Evolutionary conservation across 2,797 vertebrate genomes (phyloP).

Genomic region (Gymnothorax javanicus): DNA sequence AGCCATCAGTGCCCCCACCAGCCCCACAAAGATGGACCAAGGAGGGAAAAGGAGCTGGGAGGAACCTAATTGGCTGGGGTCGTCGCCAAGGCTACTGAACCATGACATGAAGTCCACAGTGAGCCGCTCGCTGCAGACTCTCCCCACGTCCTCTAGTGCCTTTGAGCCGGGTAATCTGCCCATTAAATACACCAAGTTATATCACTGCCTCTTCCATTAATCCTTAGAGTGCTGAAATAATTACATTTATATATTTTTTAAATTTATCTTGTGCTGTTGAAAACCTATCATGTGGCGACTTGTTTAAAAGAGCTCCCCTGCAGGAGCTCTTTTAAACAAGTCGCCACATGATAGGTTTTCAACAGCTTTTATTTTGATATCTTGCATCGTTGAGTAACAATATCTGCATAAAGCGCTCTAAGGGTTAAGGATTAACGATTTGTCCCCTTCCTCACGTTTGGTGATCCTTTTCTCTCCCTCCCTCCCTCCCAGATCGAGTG

Average conservation of each 20-base stretch:
- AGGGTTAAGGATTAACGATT: neutral
- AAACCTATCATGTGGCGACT: too few species aligned
- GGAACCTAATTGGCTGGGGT: slow-evolving; percentile 95
- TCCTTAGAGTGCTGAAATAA: too few species aligned
- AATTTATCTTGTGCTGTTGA: too few species aligned
- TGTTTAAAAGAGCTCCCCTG: too few species aligned
- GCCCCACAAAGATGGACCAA: slow-evolving; percentile 88
- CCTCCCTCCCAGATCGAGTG: slow-evolving; percentile 59
- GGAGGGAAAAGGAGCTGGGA: slow-evolving; percentile 94
- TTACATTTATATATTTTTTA: too few species aligned
- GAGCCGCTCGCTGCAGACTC: slow-evolving; percentile 91
- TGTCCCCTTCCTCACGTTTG: neutral
- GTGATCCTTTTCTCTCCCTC: too few species aligned
- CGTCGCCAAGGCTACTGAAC: slow-evolving; percentile 84
- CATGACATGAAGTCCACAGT: slow-evolving; percentile 88
- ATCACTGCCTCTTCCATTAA: neutral
- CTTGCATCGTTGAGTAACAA: too few species aligned
- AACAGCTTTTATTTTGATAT: too few species aligned
- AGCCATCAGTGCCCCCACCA: slow-evolving; percentile 92
- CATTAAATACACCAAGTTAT: neutral
- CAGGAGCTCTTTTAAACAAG: too few species aligned
- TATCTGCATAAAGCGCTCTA: too few species aligned
- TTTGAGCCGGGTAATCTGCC: slow-evolving; percentile 62
- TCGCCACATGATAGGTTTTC: too few species aligned
- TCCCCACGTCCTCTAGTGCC: slow-evolving; percentile 79